Evolutionary conservation across 2,888 invertebrate species (phyloP).

Genomic region (Thelaira solivaga): DNA sequence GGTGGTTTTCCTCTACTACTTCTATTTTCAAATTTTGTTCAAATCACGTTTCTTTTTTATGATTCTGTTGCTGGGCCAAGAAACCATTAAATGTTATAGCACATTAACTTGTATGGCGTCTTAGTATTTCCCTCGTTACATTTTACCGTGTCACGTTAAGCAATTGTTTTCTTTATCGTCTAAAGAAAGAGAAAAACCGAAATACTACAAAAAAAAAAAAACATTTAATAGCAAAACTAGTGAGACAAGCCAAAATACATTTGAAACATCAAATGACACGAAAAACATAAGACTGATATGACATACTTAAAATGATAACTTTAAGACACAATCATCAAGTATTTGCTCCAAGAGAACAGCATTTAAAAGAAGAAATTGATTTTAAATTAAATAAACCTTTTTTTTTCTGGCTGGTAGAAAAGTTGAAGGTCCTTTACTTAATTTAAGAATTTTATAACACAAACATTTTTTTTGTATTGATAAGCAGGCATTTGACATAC

Average conservation of each 20-base stretch:
- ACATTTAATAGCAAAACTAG: conserved; percentile 12
- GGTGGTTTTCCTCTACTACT: background rate
- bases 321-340: conserved; percentile 26
- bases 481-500: background rate
- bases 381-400: conserved; percentile 4
- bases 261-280: conserved; percentile 27
- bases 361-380: background rate
- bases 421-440: conserved; percentile 19
- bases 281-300: conserved; percentile 38
- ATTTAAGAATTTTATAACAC: background rate
- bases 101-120: conserved; percentile 56
- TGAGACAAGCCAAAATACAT: conserved; percentile 59
- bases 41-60: conserved; percentile 54
- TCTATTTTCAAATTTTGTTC: conserved; percentile 12
- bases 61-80: conserved; percentile 31
- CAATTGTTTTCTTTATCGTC: conserved; percentile 50
- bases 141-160: conserved; percentile 53
- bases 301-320: conserved; percentile 39
- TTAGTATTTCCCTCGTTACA: conserved; percentile 31
- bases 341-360: background rate
- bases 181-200: background rate
- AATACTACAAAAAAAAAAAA: conserved; percentile 11
- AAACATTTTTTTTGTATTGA: background rate
- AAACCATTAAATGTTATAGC: conserved; percentile 54
- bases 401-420: background rate